Conservation (phyloP, 1,140 invertebrate species). For the Cydia splendana region DNA sequence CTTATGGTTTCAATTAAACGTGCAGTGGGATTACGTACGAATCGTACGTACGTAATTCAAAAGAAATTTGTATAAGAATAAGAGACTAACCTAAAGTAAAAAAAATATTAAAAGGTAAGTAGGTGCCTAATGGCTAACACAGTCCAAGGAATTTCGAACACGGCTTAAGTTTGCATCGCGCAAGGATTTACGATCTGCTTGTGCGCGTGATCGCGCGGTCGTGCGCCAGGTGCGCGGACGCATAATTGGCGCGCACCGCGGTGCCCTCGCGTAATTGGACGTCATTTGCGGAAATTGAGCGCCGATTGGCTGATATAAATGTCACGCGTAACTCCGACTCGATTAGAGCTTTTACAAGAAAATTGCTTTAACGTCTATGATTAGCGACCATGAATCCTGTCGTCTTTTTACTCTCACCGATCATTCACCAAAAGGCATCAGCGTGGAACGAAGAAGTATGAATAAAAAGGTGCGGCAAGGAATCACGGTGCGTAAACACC, state of each 20-base stretch:
- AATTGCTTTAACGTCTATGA: conserved; percentile 50
- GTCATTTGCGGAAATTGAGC: conserved; percentile 67
- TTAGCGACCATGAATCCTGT: conserved; percentile 73
- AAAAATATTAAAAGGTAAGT: neutral
- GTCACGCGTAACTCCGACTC: conserved; percentile 44
- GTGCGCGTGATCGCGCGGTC: conserved; percentile 56
- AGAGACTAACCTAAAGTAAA: neutral
- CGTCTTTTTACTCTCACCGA: conserved; percentile 71
- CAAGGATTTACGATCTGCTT: conserved; percentile 54
- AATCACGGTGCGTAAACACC: conserved; percentile 73
- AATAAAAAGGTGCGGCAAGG: conserved; percentile 73
- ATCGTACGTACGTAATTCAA: no score
- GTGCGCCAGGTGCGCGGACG: conserved; percentile 69
- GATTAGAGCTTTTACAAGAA: conserved; percentile 37
- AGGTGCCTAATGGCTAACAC: neutral
- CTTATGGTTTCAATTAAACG: no score
- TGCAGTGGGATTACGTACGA: no score
- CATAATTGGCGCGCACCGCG: conserved; percentile 69
- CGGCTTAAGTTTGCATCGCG: conserved; percentile 37
- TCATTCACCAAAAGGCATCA: conserved; percentile 72
- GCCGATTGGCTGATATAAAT: conserved; percentile 63
- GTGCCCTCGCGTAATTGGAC: conserved; percentile 70
- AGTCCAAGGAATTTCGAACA: conserved; percentile 21
- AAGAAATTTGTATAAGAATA: neutral
- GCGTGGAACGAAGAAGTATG: conserved; percentile 65